Evolutionary conservation across 1,140 invertebrate species (phyloP), one percentile per base, ranked within the genome.

Genomic region (Zaprionus camerounensis): DNA sequence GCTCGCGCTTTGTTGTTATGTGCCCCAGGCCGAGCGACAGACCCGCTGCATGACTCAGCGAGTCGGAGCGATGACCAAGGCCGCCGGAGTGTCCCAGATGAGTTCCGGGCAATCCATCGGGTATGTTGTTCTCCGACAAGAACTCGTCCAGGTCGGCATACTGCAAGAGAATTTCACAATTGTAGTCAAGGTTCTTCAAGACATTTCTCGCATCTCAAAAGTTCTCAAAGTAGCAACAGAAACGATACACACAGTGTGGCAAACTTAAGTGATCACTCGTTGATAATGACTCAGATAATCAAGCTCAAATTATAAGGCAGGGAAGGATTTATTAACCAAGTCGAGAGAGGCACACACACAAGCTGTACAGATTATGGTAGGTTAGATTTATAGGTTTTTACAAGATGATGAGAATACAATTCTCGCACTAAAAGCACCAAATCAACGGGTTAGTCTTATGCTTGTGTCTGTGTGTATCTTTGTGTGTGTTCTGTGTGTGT

Each of bases 81-180:
- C 88, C 91, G 62, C 82, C 91, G 80, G 91, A 82, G 81, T 93
- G 93, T 53, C 94, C 95, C 77, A 95, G 92, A 86, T 95, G 94
- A 79, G 94, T 94, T 59, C 94, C 95, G 71, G 94, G 94, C 71
- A 96, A 94, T 13, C 95, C 96, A 91, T 97, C 96, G 67, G 96
- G 96, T 93, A 97, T 97, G 76, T 97, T 97, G 93, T 98, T 98
- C 93, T 98, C 98, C 78, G 96, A 97, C 79, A 99, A 95, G 94
- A 99, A 99, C 94, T 98, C 98, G 94, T 99, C 98, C 94, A 99
- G 94, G 94, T 99, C 98, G 94, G 98, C 97, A 93, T 98, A 98
- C 96, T 92, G 71, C 34, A 77, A 41, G n/a, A 49, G 36, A 36
- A 53, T 41, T 58, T n/a, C n/a, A 58, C 31, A 63, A 51, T 58